phyloP scores from a whole-genome alignment of 2,113 vertebrate genomes.

The Bostrychus sinensis region DNA sequence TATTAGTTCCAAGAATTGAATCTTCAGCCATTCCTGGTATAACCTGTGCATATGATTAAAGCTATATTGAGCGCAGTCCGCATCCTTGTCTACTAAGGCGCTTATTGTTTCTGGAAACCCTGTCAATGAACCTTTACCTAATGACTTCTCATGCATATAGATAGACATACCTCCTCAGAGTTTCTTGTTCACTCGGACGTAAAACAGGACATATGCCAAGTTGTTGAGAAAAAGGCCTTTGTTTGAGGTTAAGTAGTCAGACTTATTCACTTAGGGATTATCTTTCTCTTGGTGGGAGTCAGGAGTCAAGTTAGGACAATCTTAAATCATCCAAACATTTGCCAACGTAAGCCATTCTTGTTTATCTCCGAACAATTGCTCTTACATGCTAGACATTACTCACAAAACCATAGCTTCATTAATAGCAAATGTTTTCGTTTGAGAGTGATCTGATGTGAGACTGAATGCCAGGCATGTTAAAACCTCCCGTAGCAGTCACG shows the following conservation, averaged over 20 bases:
- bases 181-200: background rate
- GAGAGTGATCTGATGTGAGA: conserved; percentile 2
- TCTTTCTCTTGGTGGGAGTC: conserved; percentile 8
- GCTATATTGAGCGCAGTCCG: too few species aligned
- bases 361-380: background rate
- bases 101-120: background rate
- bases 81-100: too few species aligned
- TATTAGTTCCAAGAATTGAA: too few species aligned
- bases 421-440: background rate
- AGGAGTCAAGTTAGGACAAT: conserved; percentile 2
- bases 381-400: conserved; percentile 1
- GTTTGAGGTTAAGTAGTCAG: background rate
- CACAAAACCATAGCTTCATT: conserved; percentile 1
- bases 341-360: conserved; percentile 4
- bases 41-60: too few species aligned
- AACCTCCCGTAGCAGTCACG: conserved; percentile 5
- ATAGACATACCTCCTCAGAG: background rate
- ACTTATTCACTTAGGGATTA: conserved; percentile 7
- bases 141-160: background rate
- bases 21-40: too few species aligned
- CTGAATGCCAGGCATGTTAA: conserved; percentile 12
- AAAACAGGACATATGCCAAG: background rate
- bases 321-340: conserved; percentile 7
- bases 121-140: background rate
- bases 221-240: background rate